Evolutionary conservation across 2,888 invertebrate genomes (phyloP).

Genomic region (Timema cristinae): DNA sequence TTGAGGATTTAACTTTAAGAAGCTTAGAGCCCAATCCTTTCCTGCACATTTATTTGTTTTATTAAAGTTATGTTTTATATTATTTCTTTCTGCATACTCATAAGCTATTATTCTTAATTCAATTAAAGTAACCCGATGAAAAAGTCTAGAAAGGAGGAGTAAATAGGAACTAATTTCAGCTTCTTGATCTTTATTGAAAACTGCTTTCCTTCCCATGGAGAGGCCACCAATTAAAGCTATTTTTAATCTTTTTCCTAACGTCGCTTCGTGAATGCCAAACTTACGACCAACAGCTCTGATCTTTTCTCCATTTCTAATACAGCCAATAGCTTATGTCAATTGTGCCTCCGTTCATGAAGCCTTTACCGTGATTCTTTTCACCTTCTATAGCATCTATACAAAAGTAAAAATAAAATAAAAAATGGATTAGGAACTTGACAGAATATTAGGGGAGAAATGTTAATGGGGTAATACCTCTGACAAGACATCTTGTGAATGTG

Average conservation of each 20-base stretch:
- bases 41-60: constrained; percentile 4
- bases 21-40: not conserved
- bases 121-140: not conserved
- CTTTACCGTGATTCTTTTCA: not conserved
- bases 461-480: no score
- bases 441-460: no score
- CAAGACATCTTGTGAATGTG: no score
- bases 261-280: not conserved
- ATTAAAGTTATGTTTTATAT: not conserved
- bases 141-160: not conserved
- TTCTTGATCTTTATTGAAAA: constrained; percentile 9
- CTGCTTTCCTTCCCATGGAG: constrained; percentile 7
- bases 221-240: constrained; percentile 5
- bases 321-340: not conserved
- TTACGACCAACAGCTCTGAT: constrained; percentile 7
- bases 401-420: not conserved
- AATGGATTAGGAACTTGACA: not conserved
- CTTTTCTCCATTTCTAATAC: constrained; percentile 1
- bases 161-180: constrained; percentile 1
- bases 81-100: constrained; percentile 1
- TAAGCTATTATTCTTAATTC: constrained; percentile 7
- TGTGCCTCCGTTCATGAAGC: constrained; percentile 3
- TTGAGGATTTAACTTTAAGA: constrained; percentile 5
- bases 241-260: constrained; percentile 8
- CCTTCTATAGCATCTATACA: not conserved